phyloP scores from a whole-genome alignment of 2,888 invertebrate species.

The Dorcus hopei region DNA sequence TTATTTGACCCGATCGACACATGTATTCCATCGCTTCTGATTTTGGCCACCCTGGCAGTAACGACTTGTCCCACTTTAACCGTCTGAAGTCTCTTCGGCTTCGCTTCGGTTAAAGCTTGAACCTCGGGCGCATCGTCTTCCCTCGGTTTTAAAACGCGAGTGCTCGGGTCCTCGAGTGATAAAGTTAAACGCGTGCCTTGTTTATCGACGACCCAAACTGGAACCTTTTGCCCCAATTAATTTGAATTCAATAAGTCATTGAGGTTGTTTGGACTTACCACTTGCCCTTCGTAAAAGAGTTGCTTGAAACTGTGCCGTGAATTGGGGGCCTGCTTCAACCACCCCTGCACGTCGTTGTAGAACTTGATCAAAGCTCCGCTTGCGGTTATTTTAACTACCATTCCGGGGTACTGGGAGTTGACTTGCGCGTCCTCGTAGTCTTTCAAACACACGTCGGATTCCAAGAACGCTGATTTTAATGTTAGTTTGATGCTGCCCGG shows the following conservation, averaged over 20 bases:
- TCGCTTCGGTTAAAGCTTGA: too few relatives aligned
- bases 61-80: too few relatives aligned
- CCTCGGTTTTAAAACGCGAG: too few relatives aligned
- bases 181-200: too few relatives aligned
- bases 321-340: slow-evolving; percentile 45
- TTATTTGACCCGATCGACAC: slow-evolving; percentile 38
- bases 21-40: slow-evolving; percentile 40
- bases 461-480: slow-evolving; percentile 62
- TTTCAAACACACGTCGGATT: slow-evolving; percentile 54
- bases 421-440: slow-evolving; percentile 52
- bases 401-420: slow-evolving; percentile 56
- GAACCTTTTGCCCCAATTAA: too few relatives aligned
- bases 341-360: slow-evolving; percentile 57
- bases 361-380: slow-evolving; percentile 57
- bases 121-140: too few relatives aligned
- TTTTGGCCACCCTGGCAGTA: too few relatives aligned
- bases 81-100: too few relatives aligned
- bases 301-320: slow-evolving; percentile 40
- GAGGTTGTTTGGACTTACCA: slow-evolving; percentile 47
- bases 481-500: slow-evolving; percentile 58
- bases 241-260: too few relatives aligned
- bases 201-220: too few relatives aligned
- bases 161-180: too few relatives aligned
- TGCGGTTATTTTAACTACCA: slow-evolving; percentile 52
- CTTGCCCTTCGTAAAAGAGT: slow-evolving; percentile 60